A percentile compares a stretch with the other conserved stretches of the same genome.
Conservation (phyloP, 2,113 vertebrate species). For the Dromaius novaehollandiae region DNA sequence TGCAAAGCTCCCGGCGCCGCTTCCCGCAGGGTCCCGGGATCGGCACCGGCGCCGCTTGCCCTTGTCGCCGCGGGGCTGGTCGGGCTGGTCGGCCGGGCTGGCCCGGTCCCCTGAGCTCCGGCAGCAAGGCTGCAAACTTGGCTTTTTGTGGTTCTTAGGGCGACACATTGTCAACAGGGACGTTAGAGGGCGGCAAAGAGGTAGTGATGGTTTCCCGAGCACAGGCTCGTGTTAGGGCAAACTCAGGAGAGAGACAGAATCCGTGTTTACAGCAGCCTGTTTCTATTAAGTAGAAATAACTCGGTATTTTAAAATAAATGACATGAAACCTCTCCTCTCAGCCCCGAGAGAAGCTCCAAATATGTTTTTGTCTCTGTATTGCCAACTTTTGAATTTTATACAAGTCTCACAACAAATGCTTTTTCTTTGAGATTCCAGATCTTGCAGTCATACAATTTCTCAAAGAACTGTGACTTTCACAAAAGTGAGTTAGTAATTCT, state of each 20-base stretch:
- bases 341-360: rapidly evolving
- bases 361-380: rapidly evolving
- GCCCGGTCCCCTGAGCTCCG: too few species aligned
- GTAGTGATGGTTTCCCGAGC: not conserved
- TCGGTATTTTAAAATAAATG: rapidly evolving
- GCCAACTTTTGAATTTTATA: not conserved
- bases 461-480: not conserved
- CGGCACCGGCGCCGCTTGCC: too few species aligned
- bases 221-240: too few species aligned
- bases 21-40: too few species aligned
- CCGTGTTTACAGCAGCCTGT: not conserved
- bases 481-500: not conserved
- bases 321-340: rapidly evolving
- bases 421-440: not conserved
- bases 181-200: not conserved
- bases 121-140: too few species aligned
- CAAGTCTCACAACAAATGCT: rapidly evolving
- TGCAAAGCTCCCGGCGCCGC: too few species aligned
- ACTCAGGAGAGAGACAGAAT: not conserved
- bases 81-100: too few species aligned
- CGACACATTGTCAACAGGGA: not conserved
- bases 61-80: too few species aligned
- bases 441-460: not conserved
- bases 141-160: too few species aligned
- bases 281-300: not conserved